phyloP scores from a whole-genome alignment of 2,888 invertebrate genomes.

The Habroteleia sp. region DNA sequence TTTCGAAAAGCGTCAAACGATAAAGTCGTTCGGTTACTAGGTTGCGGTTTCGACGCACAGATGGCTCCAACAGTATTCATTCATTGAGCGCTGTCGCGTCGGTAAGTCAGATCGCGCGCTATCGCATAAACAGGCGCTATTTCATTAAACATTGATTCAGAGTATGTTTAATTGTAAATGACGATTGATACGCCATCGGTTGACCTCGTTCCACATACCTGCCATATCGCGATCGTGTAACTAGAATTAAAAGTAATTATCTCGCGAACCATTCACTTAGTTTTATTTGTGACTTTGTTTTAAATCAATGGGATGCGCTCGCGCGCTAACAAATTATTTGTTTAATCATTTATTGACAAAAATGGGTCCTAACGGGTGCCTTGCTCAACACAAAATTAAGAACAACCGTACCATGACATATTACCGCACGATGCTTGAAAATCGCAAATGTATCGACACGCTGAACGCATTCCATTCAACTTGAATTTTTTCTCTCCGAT shows the following conservation, averaged over 20 bases:
- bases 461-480: conserved; percentile 6
- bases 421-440: conserved; percentile 13
- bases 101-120: conserved; percentile 52
- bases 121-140: background rate
- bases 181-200: conserved; percentile 49
- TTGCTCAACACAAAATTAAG: conserved; percentile 29
- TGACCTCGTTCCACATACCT: conserved; percentile 66
- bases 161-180: conserved; percentile 47
- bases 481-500: conserved; percentile 7
- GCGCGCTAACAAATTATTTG: conserved; percentile 14
- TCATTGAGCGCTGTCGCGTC: conserved; percentile 22
- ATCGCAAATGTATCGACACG: conserved; percentile 9
- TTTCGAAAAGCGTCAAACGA: too few relatives aligned
- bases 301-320: conserved; percentile 31
- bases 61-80: too few relatives aligned
- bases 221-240: conserved; percentile 50
- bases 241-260: conserved; percentile 52
- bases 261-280: conserved; percentile 36
- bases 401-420: conserved; percentile 9
- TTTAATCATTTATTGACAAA: conserved; percentile 50
- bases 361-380: conserved; percentile 19
- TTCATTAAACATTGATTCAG: conserved; percentile 38
- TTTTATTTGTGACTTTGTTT: conserved; percentile 40
- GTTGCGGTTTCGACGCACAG: too few relatives aligned
- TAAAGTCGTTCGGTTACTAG: too few relatives aligned